Evolutionary conservation across 1,140 invertebrate species (phyloP).

Genomic region (Plectus sambesii): DNA sequence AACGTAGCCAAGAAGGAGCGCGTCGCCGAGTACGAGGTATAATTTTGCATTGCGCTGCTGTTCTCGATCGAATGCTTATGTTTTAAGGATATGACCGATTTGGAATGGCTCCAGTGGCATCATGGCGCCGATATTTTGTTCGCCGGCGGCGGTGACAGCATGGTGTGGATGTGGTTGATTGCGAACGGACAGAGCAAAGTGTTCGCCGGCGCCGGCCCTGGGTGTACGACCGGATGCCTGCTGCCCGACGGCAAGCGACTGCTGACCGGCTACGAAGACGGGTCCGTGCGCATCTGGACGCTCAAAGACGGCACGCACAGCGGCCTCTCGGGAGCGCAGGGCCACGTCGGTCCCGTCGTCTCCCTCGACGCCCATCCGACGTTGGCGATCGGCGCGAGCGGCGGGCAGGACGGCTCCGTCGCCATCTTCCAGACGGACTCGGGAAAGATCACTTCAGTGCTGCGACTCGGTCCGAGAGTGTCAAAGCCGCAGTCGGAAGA

Average conservation of each 20-base stretch:
- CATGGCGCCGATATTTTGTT: conserved; percentile 21
- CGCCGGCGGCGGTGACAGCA: conserved; percentile 26
- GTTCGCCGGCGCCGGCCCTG: conserved; percentile 12
- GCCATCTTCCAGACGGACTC: too few species aligned
- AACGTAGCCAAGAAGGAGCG: conserved; percentile 7
- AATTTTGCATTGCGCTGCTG: neutral
- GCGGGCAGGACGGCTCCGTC: too few species aligned
- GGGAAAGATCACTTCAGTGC: too few species aligned
- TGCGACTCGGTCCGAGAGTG: too few species aligned
- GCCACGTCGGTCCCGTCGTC: too few species aligned
- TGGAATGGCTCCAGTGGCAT: conserved; percentile 30
- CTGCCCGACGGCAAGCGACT: conserved; percentile 25
- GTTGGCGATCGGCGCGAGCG: too few species aligned
- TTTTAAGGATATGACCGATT: conserved; percentile 23
- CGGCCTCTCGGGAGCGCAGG: neutral
- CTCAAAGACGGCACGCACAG: neutral
- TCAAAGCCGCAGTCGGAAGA: too few species aligned
- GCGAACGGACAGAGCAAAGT: conserved; percentile 27
- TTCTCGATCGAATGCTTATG: conserved; percentile 27
- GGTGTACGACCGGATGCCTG: conserved; percentile 21
- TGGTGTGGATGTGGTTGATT: conserved; percentile 31
- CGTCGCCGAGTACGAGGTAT: conserved; percentile 6
- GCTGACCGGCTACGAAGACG: conserved; percentile 22
- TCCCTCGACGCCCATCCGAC: too few species aligned
- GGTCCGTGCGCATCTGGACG: conserved; percentile 12